Conservation (phyloP, 1,140 invertebrate genomes). For the Drosophila varians region DNA sequence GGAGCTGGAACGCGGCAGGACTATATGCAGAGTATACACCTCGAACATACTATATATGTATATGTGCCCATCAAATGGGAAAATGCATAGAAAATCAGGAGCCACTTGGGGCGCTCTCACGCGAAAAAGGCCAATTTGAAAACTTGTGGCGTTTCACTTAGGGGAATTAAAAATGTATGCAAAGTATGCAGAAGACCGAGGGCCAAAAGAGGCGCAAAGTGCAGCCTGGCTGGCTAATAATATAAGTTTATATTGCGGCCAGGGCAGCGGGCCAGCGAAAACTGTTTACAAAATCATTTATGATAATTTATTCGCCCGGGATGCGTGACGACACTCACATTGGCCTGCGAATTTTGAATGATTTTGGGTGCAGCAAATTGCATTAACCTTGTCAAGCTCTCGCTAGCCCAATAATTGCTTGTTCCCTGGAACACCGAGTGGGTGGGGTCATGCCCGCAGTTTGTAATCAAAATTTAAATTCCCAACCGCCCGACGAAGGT, state of each 20-base stretch:
- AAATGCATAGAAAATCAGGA: constrained; percentile 54
- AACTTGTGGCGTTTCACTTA: constrained; percentile 78
- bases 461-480: constrained; percentile 47
- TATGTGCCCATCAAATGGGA: constrained; percentile 43
- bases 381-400: constrained; percentile 61
- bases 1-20: not conserved
- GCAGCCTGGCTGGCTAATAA: constrained; percentile 48
- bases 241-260: constrained; percentile 66
- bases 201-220: constrained; percentile 35
- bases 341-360: constrained; percentile 42
- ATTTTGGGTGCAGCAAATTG: constrained; percentile 76
- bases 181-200: constrained; percentile 3
- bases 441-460: constrained; percentile 21
- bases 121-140: constrained; percentile 68
- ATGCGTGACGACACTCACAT: constrained; percentile 55
- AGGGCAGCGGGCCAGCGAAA: constrained; percentile 6
- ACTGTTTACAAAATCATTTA: constrained; percentile 64
- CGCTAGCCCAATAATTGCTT: constrained; percentile 58
- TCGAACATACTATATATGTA: not conserved
- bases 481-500: constrained; percentile 22
- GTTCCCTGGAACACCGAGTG: constrained; percentile 20
- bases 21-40: not conserved
- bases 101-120: constrained; percentile 46
- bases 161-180: constrained; percentile 73
- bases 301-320: constrained; percentile 70